These are phyloP conservation scores for Leptopilina clavipes DNA, from an alignment of 1,140 invertebrate genomes.

Conservation along the genomic window DNA sequence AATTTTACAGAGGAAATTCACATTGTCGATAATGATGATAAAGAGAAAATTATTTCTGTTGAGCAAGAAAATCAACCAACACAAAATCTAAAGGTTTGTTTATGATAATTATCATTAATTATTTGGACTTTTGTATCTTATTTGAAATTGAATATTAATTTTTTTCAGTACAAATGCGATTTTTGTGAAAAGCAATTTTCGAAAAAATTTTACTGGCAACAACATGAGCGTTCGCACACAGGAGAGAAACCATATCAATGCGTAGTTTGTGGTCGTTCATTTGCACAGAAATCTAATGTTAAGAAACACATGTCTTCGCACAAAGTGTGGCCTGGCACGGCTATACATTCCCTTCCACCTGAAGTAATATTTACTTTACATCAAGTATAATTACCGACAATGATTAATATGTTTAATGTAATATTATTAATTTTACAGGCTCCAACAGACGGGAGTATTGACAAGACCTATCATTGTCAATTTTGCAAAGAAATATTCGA, in stretches of 20 bases:
- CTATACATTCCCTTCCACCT: conserved; percentile 70
- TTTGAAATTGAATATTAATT: conserved; percentile 35
- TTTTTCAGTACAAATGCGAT: conserved; percentile 71
- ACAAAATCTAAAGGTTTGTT: conserved; percentile 69
- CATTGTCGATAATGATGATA: conserved; percentile 38
- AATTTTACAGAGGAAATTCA: conserved; percentile 9
- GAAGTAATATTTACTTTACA: conserved; percentile 59
- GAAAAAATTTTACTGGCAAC: conserved; percentile 76
- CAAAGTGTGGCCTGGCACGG: conserved; percentile 76
- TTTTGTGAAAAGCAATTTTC: conserved; percentile 76
- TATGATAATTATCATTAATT: conserved; percentile 1
- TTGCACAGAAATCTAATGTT: conserved; percentile 81
- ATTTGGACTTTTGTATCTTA: conserved; percentile 19
- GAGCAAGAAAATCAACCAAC: conserved; percentile 51
- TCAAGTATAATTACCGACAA: no score
- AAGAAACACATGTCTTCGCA: conserved; percentile 83
- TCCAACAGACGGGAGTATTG: conserved; percentile 69
- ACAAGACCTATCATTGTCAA: conserved; percentile 71
- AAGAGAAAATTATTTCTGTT: conserved; percentile 51
- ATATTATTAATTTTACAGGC: conserved; percentile 54
- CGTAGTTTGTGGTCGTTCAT: conserved; percentile 78
- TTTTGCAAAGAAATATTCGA: conserved; percentile 73
- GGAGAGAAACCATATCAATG: conserved; percentile 80
- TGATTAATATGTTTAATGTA: no score
- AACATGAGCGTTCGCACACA: conserved; percentile 77